Evolutionary conservation across 2,113 vertebrate species (phyloP).

Genomic region (Tylochromis polylepis): DNA sequence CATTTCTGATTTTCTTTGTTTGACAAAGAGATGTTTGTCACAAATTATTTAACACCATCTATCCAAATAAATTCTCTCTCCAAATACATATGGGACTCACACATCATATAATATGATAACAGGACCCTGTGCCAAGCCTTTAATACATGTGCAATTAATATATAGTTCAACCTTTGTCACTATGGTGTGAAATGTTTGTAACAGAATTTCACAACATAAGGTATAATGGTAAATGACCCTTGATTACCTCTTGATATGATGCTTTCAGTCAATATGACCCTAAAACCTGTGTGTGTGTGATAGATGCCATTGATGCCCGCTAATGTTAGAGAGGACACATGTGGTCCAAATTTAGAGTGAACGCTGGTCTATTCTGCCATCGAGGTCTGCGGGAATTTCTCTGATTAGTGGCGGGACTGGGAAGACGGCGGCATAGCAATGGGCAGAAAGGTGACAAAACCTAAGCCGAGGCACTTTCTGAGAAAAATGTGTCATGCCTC

Average conservation of each 20-base stretch:
- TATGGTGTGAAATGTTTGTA: conserved; percentile 31
- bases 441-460: conserved; percentile 20
- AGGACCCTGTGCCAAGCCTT: not conserved
- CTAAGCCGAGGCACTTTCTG: conserved; percentile 21
- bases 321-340: not conserved
- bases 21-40: not conserved
- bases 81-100: not conserved
- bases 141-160: conserved; percentile 46
- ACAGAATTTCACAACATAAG: not conserved
- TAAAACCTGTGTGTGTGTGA: not conserved
- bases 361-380: not conserved
- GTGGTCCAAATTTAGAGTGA: not conserved
- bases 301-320: not conserved
- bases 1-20: not conserved
- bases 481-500: conserved; percentile 57
- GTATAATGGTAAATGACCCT: not conserved
- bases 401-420: not conserved
- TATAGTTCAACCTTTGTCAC: not conserved
- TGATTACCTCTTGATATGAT: not conserved
- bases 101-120: not conserved
- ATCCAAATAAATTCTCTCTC: not conserved
- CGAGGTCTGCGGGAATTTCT: not conserved
- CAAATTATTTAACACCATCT: not conserved
- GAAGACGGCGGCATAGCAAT: not conserved
- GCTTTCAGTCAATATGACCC: not conserved